Conservation (phyloP, 1,140 invertebrate genomes). For the Cyclina sinensis region DNA sequence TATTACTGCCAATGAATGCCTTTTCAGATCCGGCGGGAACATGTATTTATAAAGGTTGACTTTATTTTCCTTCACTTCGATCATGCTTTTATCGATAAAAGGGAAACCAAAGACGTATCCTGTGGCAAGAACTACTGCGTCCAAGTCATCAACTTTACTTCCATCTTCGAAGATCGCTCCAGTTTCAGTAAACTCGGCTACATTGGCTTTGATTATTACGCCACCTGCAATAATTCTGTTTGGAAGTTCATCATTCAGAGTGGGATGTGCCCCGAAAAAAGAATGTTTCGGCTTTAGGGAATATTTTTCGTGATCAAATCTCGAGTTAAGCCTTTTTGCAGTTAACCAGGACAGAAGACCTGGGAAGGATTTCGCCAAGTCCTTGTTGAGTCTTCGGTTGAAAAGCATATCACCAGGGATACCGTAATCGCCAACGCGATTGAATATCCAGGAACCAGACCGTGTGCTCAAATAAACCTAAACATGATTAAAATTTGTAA, state of each 20-base stretch:
- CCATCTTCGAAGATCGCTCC: slow-evolving; percentile 85
- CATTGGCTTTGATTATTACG: slow-evolving; percentile 84
- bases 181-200: slow-evolving; percentile 78
- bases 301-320: slow-evolving; percentile 87
- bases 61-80: slow-evolving; percentile 81
- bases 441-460: slow-evolving; percentile 87
- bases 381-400: neutral
- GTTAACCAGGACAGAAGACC: neutral
- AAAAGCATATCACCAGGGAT: slow-evolving; percentile 75
- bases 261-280: slow-evolving; percentile 87
- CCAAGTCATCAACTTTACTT: slow-evolving; percentile 74
- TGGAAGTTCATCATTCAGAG: slow-evolving; percentile 87
- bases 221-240: slow-evolving; percentile 86
- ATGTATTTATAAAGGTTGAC: slow-evolving; percentile 88
- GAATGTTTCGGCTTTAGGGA: slow-evolving; percentile 85
- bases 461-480: slow-evolving; percentile 87
- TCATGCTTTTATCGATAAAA: slow-evolving; percentile 79
- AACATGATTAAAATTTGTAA: slow-evolving; percentile 26
- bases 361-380: neutral
- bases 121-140: slow-evolving; percentile 81
- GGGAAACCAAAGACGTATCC: slow-evolving; percentile 81
- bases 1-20: slow-evolving; percentile 87
- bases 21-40: slow-evolving; percentile 85
- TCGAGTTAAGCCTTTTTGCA: slow-evolving; percentile 66
- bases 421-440: slow-evolving; percentile 83